phyloP scores from a whole-genome alignment of 1,140 invertebrate species.

The Pseudomyrmex dendroicus region DNA sequence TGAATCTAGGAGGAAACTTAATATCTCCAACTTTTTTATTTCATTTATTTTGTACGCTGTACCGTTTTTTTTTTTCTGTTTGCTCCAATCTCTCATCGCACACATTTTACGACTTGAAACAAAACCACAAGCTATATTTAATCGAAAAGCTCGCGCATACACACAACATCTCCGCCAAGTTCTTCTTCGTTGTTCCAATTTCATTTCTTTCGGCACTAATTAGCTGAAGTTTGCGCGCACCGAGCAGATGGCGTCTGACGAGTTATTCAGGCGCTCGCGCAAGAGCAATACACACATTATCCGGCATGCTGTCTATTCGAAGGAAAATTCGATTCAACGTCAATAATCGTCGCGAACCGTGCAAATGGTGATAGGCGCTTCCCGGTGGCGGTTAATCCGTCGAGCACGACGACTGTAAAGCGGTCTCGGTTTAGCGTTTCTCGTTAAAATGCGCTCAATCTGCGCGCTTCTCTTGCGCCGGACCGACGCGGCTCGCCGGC shows the following conservation, averaged over 20 bases:
- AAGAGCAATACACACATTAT: not conserved
- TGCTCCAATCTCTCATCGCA: not conserved
- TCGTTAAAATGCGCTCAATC: conserved; percentile 66
- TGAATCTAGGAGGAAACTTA: not conserved
- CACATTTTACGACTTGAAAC: not conserved
- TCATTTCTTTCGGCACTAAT: not conserved
- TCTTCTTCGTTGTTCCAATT: not conserved
- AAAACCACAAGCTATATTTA: not conserved
- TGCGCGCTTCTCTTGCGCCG: conserved; percentile 18
- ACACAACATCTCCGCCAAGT: not conserved
- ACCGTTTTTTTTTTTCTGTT: not conserved
- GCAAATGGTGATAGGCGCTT: conserved; percentile 26
- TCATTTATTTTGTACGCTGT: not conserved
- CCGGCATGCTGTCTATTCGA: conserved; percentile 16
- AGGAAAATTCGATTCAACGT: conserved; percentile 18
- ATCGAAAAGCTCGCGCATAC: not conserved
- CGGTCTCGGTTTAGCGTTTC: conserved; percentile 51
- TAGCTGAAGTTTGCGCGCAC: not conserved
- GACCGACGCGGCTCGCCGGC: conserved; percentile 25
- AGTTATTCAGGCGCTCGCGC: too few species aligned
- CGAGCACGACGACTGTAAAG: conserved; percentile 57
- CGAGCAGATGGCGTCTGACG: not conserved
- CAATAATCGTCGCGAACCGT: conserved; percentile 17
- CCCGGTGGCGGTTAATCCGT: conserved; percentile 64
- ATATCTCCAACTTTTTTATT: conserved; percentile 31